Conservation (phyloP, 2,797 vertebrate species). For the Crocidura indochinensis region DNA sequence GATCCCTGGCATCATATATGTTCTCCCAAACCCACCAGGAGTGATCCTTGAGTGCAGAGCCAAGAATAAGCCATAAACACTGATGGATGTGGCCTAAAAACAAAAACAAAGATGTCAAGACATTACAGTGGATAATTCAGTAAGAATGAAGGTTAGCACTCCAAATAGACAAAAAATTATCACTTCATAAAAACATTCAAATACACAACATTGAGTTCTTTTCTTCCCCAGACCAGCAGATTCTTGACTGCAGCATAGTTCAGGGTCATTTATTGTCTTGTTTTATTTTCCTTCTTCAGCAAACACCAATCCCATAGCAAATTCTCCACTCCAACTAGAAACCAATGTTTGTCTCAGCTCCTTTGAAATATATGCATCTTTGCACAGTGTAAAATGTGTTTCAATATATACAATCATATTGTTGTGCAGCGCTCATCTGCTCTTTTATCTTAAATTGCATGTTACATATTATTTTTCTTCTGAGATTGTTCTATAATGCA, state of each 20-base stretch:
- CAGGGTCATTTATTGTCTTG: not conserved
- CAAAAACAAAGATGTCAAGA: not conserved
- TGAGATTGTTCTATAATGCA: slow-evolving; percentile 25
- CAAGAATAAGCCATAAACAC: no score
- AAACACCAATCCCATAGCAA: not conserved
- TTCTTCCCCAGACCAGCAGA: not conserved
- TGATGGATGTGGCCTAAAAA: no score
- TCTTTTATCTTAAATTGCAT: not conserved
- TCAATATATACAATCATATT: not conserved
- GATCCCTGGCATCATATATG: no score
- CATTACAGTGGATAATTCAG: not conserved
- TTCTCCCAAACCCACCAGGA: no score
- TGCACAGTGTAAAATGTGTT: not conserved
- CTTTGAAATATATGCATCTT: not conserved
- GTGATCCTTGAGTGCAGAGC: no score
- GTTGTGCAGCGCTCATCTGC: not conserved
- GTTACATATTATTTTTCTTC: not conserved
- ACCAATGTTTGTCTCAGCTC: not conserved
- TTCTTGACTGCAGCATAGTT: not conserved
- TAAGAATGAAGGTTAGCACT: slow-evolving; percentile 5
- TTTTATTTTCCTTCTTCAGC: slow-evolving; percentile 26
- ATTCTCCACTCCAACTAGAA: not conserved
- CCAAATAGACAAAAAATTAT: slow-evolving; percentile 17
- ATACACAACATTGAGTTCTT: slow-evolving; percentile 24
- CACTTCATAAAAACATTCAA: not conserved